phyloP scores from a whole-genome alignment of 2,797 vertebrate species.

The Moxostoma hubbsi region DNA sequence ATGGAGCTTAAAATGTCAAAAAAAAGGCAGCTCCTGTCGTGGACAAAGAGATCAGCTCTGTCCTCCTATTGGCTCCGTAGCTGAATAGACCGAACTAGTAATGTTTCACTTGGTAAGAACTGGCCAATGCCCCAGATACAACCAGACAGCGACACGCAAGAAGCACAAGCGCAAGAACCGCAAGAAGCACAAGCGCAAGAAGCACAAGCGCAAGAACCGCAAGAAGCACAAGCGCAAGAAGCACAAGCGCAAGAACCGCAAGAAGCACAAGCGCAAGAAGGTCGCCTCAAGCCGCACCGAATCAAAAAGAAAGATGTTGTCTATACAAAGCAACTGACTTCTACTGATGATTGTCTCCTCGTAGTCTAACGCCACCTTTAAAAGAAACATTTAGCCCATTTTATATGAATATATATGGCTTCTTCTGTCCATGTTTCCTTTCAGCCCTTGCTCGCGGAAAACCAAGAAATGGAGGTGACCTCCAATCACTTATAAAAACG shows the following conservation, averaged over 20 bases:
- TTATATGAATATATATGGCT: background rate
- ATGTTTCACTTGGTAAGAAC: background rate
- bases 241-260: constrained; percentile 2
- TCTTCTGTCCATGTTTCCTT: background rate
- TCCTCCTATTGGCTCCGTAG: background rate
- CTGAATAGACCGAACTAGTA: background rate
- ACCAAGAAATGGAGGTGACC: constrained; percentile 52
- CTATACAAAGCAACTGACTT: too few relatives aligned
- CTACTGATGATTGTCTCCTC: too few relatives aligned
- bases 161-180: too few relatives aligned
- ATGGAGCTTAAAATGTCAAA: background rate
- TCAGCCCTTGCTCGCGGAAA: background rate
- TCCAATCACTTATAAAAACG: constrained; percentile 52
- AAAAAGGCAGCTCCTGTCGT: background rate
- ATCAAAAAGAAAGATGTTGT: too few relatives aligned
- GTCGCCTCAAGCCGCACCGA: background rate
- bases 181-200: background rate
- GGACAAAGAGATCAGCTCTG: constrained; percentile 4
- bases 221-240: background rate
- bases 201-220: too few relatives aligned
- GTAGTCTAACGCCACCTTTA: too few relatives aligned
- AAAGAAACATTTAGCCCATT: background rate
- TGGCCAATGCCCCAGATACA: constrained; percentile 12
- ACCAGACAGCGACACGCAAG: constrained; percentile 13
- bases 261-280: constrained; percentile 1